Evolutionary conservation across 2,113 vertebrate genomes (phyloP).

Genomic region (Gobio gobio): DNA sequence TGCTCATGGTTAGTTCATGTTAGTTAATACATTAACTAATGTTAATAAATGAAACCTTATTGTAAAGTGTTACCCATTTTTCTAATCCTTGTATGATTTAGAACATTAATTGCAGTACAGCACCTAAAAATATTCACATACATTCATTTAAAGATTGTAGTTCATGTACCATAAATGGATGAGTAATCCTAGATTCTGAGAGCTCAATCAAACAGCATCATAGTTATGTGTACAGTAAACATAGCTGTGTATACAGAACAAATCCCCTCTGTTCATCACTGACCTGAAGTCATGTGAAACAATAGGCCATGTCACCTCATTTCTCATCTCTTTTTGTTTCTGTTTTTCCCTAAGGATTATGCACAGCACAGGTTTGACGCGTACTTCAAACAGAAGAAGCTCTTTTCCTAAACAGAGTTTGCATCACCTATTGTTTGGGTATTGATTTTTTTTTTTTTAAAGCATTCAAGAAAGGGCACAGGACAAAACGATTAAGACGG

Average conservation of each 20-base stretch:
- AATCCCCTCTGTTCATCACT: background rate
- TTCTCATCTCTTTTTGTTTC: background rate
- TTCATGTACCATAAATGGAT: background rate
- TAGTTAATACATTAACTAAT: too few relatives aligned
- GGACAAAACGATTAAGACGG: background rate
- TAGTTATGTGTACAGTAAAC: slow-evolving; percentile 3
- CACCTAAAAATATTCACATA: background rate
- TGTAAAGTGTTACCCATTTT: too few relatives aligned
- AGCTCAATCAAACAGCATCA: background rate
- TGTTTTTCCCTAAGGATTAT: slow-evolving; percentile 79
- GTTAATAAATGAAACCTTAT: too few relatives aligned
- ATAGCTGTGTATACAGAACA: background rate
- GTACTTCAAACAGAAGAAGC: slow-evolving; percentile 82
- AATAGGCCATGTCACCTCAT: background rate
- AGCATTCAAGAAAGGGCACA: background rate
- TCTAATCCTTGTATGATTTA: background rate
- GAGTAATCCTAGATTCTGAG: background rate
- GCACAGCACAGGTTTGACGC: slow-evolving; percentile 86
- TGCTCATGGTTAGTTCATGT: too few relatives aligned
- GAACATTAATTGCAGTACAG: background rate
- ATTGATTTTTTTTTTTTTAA: background rate
- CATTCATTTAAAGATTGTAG: background rate
- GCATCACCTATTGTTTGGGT: background rate
- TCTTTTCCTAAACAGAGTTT: slow-evolving; percentile 62
- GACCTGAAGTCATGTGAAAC: background rate